phyloP scores from a whole-genome alignment of 2,888 invertebrate species.

The Aquatica leii region DNA sequence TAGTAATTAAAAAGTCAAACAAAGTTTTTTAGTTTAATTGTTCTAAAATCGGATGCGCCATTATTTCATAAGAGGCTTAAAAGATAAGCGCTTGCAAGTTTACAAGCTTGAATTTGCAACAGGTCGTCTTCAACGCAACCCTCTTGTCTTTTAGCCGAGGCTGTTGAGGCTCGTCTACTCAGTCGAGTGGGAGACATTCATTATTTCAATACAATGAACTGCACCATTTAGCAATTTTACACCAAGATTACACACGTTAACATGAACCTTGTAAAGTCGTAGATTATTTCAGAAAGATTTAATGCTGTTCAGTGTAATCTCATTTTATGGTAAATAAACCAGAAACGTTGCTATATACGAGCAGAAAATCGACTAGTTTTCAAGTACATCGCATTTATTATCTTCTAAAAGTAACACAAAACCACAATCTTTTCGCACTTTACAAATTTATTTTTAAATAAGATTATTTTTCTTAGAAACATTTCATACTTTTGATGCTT shows the following conservation, averaged over 20 bases:
- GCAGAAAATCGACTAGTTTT: constrained; percentile 23
- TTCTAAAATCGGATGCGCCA: constrained; percentile 28
- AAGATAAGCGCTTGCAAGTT: constrained; percentile 37
- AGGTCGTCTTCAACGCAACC: constrained; percentile 31
- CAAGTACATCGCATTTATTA: constrained; percentile 20
- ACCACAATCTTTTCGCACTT: not conserved
- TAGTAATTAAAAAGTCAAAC: constrained; percentile 8
- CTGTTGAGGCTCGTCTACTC: constrained; percentile 41
- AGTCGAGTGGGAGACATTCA: constrained; percentile 58
- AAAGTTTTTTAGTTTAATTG: constrained; percentile 24
- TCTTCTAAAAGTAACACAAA: constrained; percentile 21
- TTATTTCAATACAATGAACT: constrained; percentile 61
- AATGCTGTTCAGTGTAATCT: constrained; percentile 34
- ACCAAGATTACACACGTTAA: constrained; percentile 57
- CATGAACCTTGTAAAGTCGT: constrained; percentile 49
- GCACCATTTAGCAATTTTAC: constrained; percentile 61
- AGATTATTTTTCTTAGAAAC: no score
- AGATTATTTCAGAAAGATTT: constrained; percentile 51
- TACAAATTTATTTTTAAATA: no score
- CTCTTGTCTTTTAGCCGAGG: constrained; percentile 42
- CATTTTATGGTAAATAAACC: constrained; percentile 34
- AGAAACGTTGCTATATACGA: constrained; percentile 22
- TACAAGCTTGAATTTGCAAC: constrained; percentile 37
- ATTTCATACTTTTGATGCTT: no score
- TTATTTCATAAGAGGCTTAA: constrained; percentile 38